These are phyloP conservation scores for Miltochrista miniata DNA, from an alignment of 2,888 invertebrate genomes.

Conservation along the genomic window DNA sequence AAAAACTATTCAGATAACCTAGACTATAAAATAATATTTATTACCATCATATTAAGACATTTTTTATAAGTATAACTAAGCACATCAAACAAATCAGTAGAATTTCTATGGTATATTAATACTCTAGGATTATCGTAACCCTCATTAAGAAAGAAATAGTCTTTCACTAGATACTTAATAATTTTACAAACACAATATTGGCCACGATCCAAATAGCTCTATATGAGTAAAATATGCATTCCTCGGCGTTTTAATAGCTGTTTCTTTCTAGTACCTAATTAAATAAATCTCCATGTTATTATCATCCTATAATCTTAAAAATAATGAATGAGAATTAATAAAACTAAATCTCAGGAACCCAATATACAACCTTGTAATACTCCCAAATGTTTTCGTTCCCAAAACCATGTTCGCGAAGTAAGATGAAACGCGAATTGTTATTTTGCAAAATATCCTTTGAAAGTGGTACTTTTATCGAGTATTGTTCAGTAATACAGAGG, in stretches of 20 bases:
- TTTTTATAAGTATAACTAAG: too few species aligned
- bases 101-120: too few species aligned
- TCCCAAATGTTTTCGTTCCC: conserved; percentile 22
- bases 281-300: conserved; percentile 51
- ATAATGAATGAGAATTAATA: conserved; percentile 14
- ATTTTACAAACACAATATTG: conserved; percentile 52
- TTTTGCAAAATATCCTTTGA: conserved; percentile 34
- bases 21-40: too few species aligned
- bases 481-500: conserved; percentile 35
- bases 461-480: conserved; percentile 20
- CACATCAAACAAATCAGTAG: too few species aligned
- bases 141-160: conserved; percentile 29
- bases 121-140: conserved; percentile 18
- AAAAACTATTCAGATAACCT: too few species aligned
- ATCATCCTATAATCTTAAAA: conserved; percentile 30
- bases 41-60: too few species aligned
- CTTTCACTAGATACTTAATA: conserved; percentile 28
- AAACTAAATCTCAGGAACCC: conserved; percentile 23
- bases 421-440: conserved; percentile 27
- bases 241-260: conserved; percentile 50
- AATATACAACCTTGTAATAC: conserved; percentile 38
- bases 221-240: conserved; percentile 57
- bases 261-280: conserved; percentile 54
- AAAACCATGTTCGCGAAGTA: conserved; percentile 34
- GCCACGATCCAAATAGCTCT: conserved; percentile 63